phyloP scores from a whole-genome alignment of 2,888 invertebrate species.

The Trissonchulus sp. region DNA sequence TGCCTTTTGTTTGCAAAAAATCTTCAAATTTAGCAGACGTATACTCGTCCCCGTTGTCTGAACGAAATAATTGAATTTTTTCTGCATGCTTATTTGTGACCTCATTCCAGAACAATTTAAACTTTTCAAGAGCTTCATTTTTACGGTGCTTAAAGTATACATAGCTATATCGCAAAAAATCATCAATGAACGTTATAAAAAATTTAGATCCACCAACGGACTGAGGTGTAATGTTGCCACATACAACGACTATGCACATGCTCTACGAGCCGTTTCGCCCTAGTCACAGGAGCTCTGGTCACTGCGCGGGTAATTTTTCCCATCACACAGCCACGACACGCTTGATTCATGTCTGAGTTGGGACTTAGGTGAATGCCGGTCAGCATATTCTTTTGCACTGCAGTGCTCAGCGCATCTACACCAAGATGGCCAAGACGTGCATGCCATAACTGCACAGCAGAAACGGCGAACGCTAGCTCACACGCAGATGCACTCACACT shows the following conservation, averaged over 20 bases:
- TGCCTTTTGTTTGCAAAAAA: neutral
- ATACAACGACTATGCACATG: neutral
- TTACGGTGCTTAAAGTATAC: neutral
- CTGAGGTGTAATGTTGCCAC: neutral
- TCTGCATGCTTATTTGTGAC: neutral
- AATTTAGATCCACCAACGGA: neutral
- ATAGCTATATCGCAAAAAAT: neutral
- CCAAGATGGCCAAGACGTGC: neutral
- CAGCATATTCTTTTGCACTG: neutral
- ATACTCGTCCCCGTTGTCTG: neutral
- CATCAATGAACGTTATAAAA: neutral
- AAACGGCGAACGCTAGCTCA: neutral
- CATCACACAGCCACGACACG: neutral
- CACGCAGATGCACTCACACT: neutral
- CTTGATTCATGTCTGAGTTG: neutral
- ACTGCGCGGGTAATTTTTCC: neutral
- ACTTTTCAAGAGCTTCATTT: neutral
- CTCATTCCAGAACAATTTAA: neutral
- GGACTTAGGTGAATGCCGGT: neutral
- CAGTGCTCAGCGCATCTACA: neutral
- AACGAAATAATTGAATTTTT: neutral
- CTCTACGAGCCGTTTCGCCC: neutral
- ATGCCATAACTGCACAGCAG: neutral
- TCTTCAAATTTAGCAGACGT: neutral
- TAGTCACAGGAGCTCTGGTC: neutral